A percentile compares a stretch with the other conserved stretches of the same genome.
Conservation (phyloP, 2,797 vertebrate genomes). For the Acanthurus tractus region DNA sequence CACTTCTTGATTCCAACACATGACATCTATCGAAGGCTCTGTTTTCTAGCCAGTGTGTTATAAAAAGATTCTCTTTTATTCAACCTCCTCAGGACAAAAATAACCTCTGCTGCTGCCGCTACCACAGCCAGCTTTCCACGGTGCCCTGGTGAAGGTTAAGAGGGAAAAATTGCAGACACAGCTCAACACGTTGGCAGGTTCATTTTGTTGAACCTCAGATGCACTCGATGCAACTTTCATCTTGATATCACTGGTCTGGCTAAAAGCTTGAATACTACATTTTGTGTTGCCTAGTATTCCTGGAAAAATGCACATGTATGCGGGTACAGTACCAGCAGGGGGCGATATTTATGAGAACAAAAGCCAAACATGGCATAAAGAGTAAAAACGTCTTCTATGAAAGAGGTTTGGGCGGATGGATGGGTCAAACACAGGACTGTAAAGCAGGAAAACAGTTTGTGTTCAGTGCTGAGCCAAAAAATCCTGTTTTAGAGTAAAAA, state of each 20-base stretch:
- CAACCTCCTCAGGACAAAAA: conserved; percentile 45
- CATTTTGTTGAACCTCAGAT: conserved; percentile 39
- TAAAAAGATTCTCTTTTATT: conserved; percentile 53
- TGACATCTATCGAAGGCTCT: conserved; percentile 40
- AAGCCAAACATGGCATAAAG: too few relatives aligned
- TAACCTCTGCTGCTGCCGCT: conserved; percentile 27
- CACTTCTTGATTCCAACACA: conserved; percentile 10
- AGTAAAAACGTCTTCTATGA: too few relatives aligned
- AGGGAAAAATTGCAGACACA: conserved; percentile 35
- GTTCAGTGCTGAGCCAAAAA: too few relatives aligned
- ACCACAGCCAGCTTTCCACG: conserved; percentile 66
- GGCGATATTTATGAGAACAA: too few relatives aligned
- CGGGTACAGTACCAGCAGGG: too few relatives aligned
- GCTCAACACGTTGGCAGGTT: conserved; percentile 49
- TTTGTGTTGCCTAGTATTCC: too few relatives aligned
- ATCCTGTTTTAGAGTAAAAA: too few relatives aligned
- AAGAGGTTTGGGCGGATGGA: too few relatives aligned
- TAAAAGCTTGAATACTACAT: conserved; percentile 8
- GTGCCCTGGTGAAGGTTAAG: conserved; percentile 52
- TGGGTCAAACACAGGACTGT: too few relatives aligned
- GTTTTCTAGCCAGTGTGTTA: conserved; percentile 46
- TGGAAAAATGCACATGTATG: too few relatives aligned
- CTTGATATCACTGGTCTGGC: neutral
- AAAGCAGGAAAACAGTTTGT: too few relatives aligned
- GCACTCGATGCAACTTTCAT: conserved; percentile 37